Conservation (phyloP, 1,140 invertebrate species). For the Philaenus spumarius region DNA sequence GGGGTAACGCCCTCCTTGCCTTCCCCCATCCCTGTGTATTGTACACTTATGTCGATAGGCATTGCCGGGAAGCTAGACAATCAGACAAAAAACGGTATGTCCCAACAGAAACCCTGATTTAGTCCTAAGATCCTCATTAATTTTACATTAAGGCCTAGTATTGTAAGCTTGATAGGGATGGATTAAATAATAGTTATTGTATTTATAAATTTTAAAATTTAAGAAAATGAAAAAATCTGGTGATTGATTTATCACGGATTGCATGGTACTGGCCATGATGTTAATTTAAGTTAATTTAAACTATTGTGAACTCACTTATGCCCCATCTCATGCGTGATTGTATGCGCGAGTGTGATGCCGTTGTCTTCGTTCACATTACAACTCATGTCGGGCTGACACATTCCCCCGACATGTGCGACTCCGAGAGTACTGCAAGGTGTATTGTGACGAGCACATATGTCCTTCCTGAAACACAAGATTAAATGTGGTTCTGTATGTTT, state of each 20-base stretch:
- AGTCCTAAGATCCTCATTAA: no score
- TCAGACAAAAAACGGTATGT: no score
- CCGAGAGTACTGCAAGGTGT: conserved; percentile 76
- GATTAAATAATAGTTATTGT: no score
- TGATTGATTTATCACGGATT: neutral
- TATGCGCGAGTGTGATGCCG: conserved; percentile 82
- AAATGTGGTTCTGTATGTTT: no score
- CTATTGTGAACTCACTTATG: conserved; percentile 62
- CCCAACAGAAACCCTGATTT: no score
- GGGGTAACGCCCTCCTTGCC: no score
- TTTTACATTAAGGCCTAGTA: no score
- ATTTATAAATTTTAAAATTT: no score
- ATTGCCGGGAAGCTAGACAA: no score
- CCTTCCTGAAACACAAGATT: conserved; percentile 51
- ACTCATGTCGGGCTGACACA: conserved; percentile 80
- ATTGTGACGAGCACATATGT: conserved; percentile 75
- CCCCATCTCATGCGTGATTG: conserved; percentile 88
- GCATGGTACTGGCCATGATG: neutral
- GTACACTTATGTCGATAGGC: no score
- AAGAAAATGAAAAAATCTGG: neutral
- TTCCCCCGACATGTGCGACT: conserved; percentile 81
- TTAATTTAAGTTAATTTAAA: conserved; percentile 38
- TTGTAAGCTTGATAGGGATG: no score
- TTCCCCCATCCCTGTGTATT: no score
- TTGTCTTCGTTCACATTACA: conserved; percentile 92